phyloP scores from a whole-genome alignment of 2,888 invertebrate genomes.

The Phortica magna region DNA sequence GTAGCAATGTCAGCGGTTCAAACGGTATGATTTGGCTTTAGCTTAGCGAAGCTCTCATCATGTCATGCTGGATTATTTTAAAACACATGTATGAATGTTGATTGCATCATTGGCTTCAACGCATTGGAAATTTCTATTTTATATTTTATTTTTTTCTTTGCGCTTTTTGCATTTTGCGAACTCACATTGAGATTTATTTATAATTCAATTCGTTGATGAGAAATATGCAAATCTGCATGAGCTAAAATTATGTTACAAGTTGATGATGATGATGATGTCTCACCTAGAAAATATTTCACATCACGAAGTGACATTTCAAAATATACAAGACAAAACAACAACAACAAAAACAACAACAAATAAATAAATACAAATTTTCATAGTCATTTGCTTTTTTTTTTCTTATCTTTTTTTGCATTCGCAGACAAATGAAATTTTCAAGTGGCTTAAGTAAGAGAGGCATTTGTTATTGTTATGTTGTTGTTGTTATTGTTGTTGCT shows the following conservation, averaged over 20 bases:
- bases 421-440: not conserved
- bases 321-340: not conserved
- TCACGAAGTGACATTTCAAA: conserved; percentile 12
- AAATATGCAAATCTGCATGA: not conserved
- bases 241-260: conserved; percentile 4
- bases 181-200: not conserved
- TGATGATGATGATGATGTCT: conserved; percentile 9
- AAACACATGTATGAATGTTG: not conserved
- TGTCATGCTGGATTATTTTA: not conserved
- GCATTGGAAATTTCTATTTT: no score
- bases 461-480: no score
- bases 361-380: no score
- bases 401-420: not conserved
- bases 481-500: no score
- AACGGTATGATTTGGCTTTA: not conserved
- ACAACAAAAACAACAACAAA: no score
- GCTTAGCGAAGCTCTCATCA: not conserved
- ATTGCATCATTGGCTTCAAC: no score
- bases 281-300: conserved; percentile 22
- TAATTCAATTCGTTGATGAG: not conserved
- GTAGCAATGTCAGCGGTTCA: not conserved
- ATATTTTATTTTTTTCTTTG: no score
- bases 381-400: no score
- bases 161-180: not conserved
- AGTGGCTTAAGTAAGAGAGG: not conserved